Evolutionary conservation across 2,113 vertebrate genomes (phyloP).

Genomic region (Aptenodytes patagonicus): DNA sequence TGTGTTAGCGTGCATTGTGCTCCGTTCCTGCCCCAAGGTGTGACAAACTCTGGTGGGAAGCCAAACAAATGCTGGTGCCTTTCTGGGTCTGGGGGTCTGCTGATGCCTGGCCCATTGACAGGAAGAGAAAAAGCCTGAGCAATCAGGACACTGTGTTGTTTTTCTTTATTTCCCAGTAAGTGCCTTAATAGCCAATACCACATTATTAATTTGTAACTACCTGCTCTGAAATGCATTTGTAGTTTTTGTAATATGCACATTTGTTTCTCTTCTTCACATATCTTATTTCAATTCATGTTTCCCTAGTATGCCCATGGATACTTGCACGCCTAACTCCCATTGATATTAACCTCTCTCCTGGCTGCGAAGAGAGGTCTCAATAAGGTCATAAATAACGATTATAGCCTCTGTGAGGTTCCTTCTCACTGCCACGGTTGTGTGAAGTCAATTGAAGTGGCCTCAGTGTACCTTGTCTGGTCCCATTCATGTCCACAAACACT

Average conservation of each 20-base stretch:
- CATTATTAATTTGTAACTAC: background rate
- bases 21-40: background rate
- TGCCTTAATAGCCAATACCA: background rate
- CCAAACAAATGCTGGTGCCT: background rate
- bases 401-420: background rate
- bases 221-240: background rate
- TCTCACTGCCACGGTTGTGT: background rate
- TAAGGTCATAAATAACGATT: background rate
- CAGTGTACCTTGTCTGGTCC: background rate
- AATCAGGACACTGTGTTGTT: background rate
- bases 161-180: background rate
- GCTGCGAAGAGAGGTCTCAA: background rate
- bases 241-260: background rate
- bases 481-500: background rate
- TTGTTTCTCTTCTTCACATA: background rate
- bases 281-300: background rate
- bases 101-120: background rate
- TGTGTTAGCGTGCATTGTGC: background rate
- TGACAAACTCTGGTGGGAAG: background rate
- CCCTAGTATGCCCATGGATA: background rate
- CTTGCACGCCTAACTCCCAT: background rate
- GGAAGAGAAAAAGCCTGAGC: background rate
- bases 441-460: background rate
- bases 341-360: background rate
- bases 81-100: background rate